These are phyloP conservation scores for Odontesthes bonariensis DNA, from an alignment of 2,113 vertebrate species.

Conservation along the genomic window DNA sequence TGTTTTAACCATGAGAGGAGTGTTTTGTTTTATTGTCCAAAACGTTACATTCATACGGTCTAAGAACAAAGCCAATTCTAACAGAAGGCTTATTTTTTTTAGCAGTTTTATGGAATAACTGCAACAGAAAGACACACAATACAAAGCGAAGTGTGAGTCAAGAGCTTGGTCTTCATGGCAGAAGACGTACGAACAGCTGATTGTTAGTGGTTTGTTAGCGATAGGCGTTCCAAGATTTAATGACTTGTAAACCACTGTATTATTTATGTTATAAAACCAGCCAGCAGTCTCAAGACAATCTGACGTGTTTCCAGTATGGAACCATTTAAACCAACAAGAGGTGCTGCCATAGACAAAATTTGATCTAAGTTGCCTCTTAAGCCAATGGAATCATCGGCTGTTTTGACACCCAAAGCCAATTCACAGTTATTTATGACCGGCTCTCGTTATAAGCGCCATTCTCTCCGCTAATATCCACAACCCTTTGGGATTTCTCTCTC, in stretches of 20 bases:
- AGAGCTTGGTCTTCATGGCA: too few relatives aligned
- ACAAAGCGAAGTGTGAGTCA: too few relatives aligned
- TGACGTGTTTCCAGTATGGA: conserved; percentile 14
- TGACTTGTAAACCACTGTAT: conserved; percentile 22
- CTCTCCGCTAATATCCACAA: conserved; percentile 28
- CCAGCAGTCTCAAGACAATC: conserved; percentile 10
- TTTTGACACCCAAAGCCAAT: conserved; percentile 40
- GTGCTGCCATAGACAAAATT: conserved; percentile 1
- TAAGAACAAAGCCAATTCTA: too few relatives aligned
- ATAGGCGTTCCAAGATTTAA: neutral
- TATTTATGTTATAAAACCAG: conserved; percentile 13
- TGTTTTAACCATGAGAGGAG: too few relatives aligned
- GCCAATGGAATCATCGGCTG: conserved; percentile 19
- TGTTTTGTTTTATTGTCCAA: too few relatives aligned
- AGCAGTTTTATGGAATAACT: too few relatives aligned
- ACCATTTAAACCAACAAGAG: conserved; percentile 25
- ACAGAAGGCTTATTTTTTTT: too few relatives aligned
- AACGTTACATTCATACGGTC: too few relatives aligned
- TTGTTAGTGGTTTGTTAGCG: too few relatives aligned
- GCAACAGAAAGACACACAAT: too few relatives aligned
- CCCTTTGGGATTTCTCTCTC: conserved; percentile 37
- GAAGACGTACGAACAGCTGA: too few relatives aligned
- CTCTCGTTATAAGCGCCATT: conserved; percentile 29
- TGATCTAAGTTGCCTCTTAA: conserved; percentile 36
- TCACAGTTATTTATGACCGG: conserved; percentile 36